Base-by-base conservation (phyloP, 2,888 invertebrate genomes). In the Diploptera punctata region DNA sequence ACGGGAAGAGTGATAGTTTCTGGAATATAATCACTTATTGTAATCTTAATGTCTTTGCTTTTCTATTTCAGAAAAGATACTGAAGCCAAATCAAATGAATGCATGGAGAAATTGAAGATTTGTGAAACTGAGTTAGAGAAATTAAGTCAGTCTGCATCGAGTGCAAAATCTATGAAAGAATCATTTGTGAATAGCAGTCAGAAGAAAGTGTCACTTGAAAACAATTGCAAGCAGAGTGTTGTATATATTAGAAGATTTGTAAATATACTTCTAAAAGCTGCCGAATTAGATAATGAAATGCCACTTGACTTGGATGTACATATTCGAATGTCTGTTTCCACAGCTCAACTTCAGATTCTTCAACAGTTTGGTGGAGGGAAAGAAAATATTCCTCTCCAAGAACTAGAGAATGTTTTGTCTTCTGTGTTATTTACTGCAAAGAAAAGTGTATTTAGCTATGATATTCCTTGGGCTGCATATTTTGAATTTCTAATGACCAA, bases 201-300 rank as follows among this genome's bases (percentile, higher is more conserved):
- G n/a, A n/a, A n/a, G n/a, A n/a, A n/a, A n/a, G n/a, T n/a, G n/a
- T n/a, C n/a, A n/a, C n/a, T n/a, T n/a, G n/a, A n/a, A n/a, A n/a
- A n/a, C n/a, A n/a, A n/a, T 21, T 65, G 65, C 47, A 13, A 19
- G 13, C 44, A 47, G 47, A 24, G 18, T 18, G 38, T n/a, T 18
- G 13, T 44, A 7, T 70, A 31, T 24, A 70, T 70, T 62, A 62
- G 18, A 24, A 62, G 70, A 21, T 70, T 70, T 38, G 49, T 62
- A 33, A 62, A 49, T 21, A 62, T 70, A 13, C 49, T 70, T 18
- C 19, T 70, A 19, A 52, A 19, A 29, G 70, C 31, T 19, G 38
- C 47, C 9, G 31, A 54, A 49, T 49, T 70, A 47, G 31, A 26
- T 9, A 44, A 62, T 1, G 70, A 38, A 9, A 61, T 47, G 47